Conservation (phyloP, 2,797 vertebrate genomes). For the Semotilus atromaculatus region DNA sequence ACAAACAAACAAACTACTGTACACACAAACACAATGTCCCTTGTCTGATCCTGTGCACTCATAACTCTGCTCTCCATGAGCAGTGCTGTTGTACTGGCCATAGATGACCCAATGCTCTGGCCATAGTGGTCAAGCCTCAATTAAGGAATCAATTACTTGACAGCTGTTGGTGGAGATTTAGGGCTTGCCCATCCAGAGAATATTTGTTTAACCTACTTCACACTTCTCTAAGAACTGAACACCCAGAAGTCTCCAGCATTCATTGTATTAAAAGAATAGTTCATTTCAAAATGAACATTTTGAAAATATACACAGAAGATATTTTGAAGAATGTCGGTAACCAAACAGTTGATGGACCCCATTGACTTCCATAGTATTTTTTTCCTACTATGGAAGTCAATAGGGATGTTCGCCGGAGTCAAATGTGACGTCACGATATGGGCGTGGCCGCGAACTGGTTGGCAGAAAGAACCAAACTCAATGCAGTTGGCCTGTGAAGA, state of each 20-base stretch:
- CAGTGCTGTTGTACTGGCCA: slow-evolving; percentile 15
- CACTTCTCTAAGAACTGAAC: slow-evolving; percentile 28
- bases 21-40: slow-evolving; percentile 17
- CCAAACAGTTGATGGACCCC: too few species aligned
- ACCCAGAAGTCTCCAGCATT: slow-evolving; percentile 9
- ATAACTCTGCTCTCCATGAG: neutral
- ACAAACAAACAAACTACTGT: neutral
- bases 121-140: neutral
- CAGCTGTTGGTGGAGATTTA: slow-evolving; percentile 55
- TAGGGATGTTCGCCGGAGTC: too few species aligned
- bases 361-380: too few species aligned
- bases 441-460: too few species aligned
- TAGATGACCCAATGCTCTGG: slow-evolving; percentile 15
- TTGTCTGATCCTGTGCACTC: neutral
- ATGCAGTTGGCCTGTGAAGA: too few species aligned
- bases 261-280: neutral
- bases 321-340: too few species aligned
- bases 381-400: too few species aligned
- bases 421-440: too few species aligned
- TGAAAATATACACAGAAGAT: too few species aligned
- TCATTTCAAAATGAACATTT: too few species aligned
- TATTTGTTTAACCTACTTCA: slow-evolving; percentile 37
- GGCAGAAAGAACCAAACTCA: too few species aligned
- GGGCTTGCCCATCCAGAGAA: slow-evolving; percentile 33
- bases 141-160: slow-evolving; percentile 50